Evolutionary conservation across 2,797 vertebrate genomes (phyloP).

Genomic region (Phyllotis vaccarum): DNA sequence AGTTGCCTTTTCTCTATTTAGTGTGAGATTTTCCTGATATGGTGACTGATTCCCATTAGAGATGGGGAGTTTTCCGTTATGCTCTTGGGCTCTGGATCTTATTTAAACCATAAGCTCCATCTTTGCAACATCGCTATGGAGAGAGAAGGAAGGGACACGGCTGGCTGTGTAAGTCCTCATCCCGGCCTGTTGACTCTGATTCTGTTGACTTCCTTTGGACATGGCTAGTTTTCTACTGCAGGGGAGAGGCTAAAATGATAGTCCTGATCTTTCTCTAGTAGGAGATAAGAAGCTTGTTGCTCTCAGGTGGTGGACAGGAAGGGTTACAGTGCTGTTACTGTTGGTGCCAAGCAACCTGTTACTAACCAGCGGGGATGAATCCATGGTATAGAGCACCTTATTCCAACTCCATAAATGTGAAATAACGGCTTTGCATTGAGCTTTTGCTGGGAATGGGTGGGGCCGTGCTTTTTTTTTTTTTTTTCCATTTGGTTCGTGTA

Average conservation of each 20-base stretch:
- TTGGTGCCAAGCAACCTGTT: neutral
- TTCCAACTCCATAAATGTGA: neutral
- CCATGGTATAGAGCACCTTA: neutral
- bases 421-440: neutral
- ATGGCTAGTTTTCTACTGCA: neutral
- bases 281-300: neutral
- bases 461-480: neutral
- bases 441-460: neutral
- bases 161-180: neutral
- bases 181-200: neutral
- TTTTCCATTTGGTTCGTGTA: neutral
- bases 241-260: neutral
- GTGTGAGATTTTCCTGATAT: neutral
- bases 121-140: neutral
- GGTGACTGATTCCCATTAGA: neutral
- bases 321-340: neutral
- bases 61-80: neutral
- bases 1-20: neutral
- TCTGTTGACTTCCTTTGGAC: neutral
- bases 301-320: neutral
- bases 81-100: neutral
- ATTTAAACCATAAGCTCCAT: constrained; percentile 28
- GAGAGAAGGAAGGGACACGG: neutral
- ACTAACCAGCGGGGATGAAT: neutral
- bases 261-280: neutral